Evolutionary conservation across 2,113 vertebrate genomes (phyloP), one percentile per base, ranked within the genome.

Genomic region (Coreoperca whiteheadi): DNA sequence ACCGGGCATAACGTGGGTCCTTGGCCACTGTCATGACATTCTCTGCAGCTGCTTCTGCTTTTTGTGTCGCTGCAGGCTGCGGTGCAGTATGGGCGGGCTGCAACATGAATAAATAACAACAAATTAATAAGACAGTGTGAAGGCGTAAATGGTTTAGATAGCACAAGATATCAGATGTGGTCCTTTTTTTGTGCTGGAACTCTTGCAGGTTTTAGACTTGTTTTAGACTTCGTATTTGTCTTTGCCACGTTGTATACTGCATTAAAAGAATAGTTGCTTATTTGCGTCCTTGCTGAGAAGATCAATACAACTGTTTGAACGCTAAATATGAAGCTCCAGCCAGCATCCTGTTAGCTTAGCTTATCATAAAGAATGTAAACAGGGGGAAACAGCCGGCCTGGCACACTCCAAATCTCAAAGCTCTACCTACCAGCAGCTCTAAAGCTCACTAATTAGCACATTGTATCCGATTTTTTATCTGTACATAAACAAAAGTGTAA

Each of bases 1-100:
- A 99, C 94, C 97, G 96, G 84, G 98, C 97, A 11, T 99, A 99
- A 89, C 96, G 96, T 30, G 97, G 97, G 88, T 99, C 98, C 91
- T 97, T 99, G 77, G 97, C 96, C 87, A 99, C 97, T 28, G 98
- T 99, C 91, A 95, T 91, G 59, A 96, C 65, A 43, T 97, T 96
- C 82, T 96, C 97, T 79, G 94, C 91, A 34, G 91, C 82, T 1
- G 66, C 91, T 76, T 94, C 93, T 59, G 78, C 72, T 86, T 90
- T 93, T 20, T 59, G 85, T 21, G 79, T 85, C 0, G 46, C 65
- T 61, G 83, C 68, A 34, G 80, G 43, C 46, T 92, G 90, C 56
- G 87, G 81, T 39, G 54, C 16, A 4, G 74, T 73, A 70, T 37
- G 92, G 67, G 86, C 88, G 8, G 80, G 73, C 90, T 95, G 94